Base-by-base conservation (phyloP, 2,113 vertebrate species). In the Elanus axillaris region DNA sequence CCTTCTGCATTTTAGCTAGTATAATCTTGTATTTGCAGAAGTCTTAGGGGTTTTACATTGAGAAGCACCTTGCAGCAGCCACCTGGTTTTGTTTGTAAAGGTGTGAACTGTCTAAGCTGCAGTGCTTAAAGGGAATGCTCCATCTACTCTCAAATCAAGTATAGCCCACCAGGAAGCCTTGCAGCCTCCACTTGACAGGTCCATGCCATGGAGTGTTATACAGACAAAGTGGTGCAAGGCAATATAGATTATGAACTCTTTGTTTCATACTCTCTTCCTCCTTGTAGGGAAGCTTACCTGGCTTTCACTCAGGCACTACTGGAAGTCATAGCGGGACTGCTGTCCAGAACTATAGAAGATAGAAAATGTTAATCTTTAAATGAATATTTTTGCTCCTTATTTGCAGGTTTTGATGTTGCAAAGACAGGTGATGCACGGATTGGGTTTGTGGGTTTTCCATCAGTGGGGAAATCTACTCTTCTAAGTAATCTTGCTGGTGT, bases 381-480 rank as follows among this genome's bases (percentile, higher is more conserved):
- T 4, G 1, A n/a, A 14, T 50, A 32, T 42, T 78, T 92, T 72
- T 90, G 18, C 56, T 91, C 21, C n/a, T 82, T 52, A 20, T 85
- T 92, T 95, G 79, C 86, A 99, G 99, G 99, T 94, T 99, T 99
- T 88, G 99, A 99, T 78, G 99, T 99, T 60, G 99, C 99, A 22
- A 99, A 99, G 98, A 99, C 99, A 0, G 99, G 99, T 22, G 99
- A 99, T 95, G 99, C 99, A 38, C 98, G 99, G 53, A 99, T 99
- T 63, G 99, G 99, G n/a, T 99, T 99, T 95, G 99, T 99, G 64
- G 99, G 99, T 40, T 99, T 99, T 96, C 99, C 99, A 4, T 99
- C 99, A 16, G 99, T 99, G 89, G 99, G 99, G 63, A 99, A 99
- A 96, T 99, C 99, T 16, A 99, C 99, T 14, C 98, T 99, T 93